Evolutionary conservation across 2,797 vertebrate genomes (phyloP), one percentile per base, ranked within the genome.

Genomic region (Bufotes viridis): DNA sequence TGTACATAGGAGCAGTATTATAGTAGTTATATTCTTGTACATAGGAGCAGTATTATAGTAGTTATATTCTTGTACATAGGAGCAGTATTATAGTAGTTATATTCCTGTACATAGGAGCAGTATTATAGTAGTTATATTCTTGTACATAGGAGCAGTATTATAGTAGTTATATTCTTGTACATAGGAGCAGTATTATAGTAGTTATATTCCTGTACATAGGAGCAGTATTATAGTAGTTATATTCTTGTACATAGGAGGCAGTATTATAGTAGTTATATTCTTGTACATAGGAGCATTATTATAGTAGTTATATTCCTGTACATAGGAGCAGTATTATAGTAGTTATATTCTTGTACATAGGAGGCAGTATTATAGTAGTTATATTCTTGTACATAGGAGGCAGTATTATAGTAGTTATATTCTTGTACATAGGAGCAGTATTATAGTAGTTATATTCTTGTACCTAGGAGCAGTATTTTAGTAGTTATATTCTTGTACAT

Each of bases 201-300:
- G 65, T 69, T 69, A 29, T 69, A 69, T 69, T 26, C 24, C 22
- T 74, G 34, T 74, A 74, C 12, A 74, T 74, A 74, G 70, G 70
- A 6, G 72, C 34, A 74, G 72, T 74, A 74, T 74, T 74, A 74
- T 74, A 74, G 72, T 74, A 74, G 72, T 74, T 74, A 74, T 74
- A 74, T 49, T 74, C 34, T 74, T 74, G 72, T 74, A 49, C 18
- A 74, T 74, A 74, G 72, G 24, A 12, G 72, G 72, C 9, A 74
- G 72, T 74, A 74, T 74, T 74, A 74, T 74, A 74, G 72, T 74
- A 74, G 72, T 74, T 74, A 49, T 74, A 70, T 70, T 70, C 26
- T 29, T 29, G 24, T 70, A 70, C 17, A 70, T 29, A 70, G 67
- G 67, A 8, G 67, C 67, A 70, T 26, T 70, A 70, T 70, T 70